These are phyloP conservation scores for Phocoena sinus DNA, from an alignment of 2,113 vertebrate genomes.

Conservation along the genomic window DNA sequence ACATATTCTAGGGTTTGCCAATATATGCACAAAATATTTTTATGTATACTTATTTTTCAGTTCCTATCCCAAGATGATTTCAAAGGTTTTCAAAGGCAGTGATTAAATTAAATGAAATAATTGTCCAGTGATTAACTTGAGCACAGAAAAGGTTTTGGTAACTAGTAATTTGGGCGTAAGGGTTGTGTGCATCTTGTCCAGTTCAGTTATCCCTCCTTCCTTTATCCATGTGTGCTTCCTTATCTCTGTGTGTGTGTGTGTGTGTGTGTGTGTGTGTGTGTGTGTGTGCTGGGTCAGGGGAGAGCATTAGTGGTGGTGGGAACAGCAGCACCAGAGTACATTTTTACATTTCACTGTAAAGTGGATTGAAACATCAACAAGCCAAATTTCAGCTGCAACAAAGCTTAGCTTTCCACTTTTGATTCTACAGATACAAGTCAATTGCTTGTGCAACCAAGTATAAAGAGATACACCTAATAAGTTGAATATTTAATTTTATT, in stretches of 20 bases:
- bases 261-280: background rate
- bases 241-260: background rate
- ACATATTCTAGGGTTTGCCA: background rate
- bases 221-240: background rate
- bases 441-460: background rate
- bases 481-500: constrained; percentile 23
- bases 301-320: background rate
- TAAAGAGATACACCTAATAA: background rate
- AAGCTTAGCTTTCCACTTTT: background rate
- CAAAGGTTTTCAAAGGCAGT: background rate
- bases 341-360: background rate
- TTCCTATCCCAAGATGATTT: background rate
- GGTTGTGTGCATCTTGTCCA: background rate
- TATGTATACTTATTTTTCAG: background rate
- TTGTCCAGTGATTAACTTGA: background rate
- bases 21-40: background rate
- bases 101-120: background rate
- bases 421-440: background rate
- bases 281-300: background rate
- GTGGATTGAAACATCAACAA: background rate
- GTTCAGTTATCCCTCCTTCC: background rate
- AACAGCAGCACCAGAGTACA: background rate
- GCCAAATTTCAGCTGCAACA: constrained; percentile 9
- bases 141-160: background rate
- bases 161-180: background rate